These are phyloP conservation scores for Hirtodrosophila alboralis DNA, from an alignment of 2,888 invertebrate species.

Conservation along the genomic window DNA sequence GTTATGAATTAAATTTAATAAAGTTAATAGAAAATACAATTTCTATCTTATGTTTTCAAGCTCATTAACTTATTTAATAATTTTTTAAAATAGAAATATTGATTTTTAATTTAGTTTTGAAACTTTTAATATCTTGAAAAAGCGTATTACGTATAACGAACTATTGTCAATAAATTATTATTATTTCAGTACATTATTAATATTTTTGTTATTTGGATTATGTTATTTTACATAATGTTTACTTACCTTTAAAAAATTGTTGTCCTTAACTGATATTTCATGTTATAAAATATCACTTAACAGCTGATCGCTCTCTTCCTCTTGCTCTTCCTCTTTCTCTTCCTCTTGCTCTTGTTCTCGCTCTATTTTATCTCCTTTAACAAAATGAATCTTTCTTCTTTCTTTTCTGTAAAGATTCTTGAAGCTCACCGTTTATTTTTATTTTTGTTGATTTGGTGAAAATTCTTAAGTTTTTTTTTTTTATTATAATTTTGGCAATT, in stretches of 20 bases:
- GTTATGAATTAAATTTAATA: no score
- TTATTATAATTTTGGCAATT: conserved; percentile 60
- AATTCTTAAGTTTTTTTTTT: conserved; percentile 5
- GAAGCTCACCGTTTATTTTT: conserved; percentile 39
- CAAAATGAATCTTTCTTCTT: conserved; percentile 28
- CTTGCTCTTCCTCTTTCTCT: conserved; percentile 6
- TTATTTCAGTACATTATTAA: no score
- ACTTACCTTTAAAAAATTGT: conserved; percentile 71
- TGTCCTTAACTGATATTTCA: conserved; percentile 77
- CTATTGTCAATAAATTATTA: no score
- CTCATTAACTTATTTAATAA: no score
- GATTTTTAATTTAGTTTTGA: no score
- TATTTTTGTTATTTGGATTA: no score
- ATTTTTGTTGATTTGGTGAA: conserved; percentile 5
- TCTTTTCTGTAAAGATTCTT: conserved; percentile 60
- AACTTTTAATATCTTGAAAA: no score
- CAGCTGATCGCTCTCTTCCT: conserved; percentile 52
- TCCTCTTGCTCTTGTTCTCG: conserved; percentile 11
- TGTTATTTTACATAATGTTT: conserved; percentile 2
- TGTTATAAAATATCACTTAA: conserved; percentile 73
- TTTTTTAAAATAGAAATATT: no score
- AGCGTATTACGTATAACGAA: no score
- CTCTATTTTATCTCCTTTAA: conserved; percentile 17
- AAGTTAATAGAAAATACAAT: no score
- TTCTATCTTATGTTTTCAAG: no score